Conservation (phyloP, 1,140 invertebrate genomes). For the Epicauta chinensis region DNA sequence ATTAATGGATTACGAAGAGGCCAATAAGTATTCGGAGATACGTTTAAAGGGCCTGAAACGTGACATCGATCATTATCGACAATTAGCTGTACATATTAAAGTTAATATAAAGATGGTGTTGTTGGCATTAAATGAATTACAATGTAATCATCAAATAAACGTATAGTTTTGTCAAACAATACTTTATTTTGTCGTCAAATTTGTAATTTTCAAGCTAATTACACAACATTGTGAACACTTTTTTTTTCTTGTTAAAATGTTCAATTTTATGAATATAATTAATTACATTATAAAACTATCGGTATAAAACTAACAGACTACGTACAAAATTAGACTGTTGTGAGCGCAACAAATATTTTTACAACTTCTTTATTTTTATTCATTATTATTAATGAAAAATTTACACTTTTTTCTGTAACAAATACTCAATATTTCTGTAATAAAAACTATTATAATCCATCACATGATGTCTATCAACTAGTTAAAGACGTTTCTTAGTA, state of each 20-base stretch:
- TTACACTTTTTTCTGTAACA: slow-evolving; percentile 19
- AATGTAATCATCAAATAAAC: slow-evolving; percentile 11
- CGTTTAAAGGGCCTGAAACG: slow-evolving; percentile 33
- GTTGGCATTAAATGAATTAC: slow-evolving; percentile 38
- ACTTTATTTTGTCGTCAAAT: slow-evolving; percentile 22
- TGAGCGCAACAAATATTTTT: slow-evolving; percentile 31
- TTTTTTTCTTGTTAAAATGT: slow-evolving; percentile 3
- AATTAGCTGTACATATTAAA: slow-evolving; percentile 38
- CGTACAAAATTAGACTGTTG: slow-evolving; percentile 36
- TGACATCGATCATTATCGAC: slow-evolving; percentile 37
- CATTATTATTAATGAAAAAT: no score
- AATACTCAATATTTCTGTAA: slow-evolving; percentile 12
- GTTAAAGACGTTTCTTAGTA: neutral
- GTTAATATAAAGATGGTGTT: slow-evolving; percentile 39
- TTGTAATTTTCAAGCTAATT: slow-evolving; percentile 25
- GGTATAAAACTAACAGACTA: slow-evolving; percentile 33
- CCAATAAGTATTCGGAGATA: slow-evolving; percentile 39
- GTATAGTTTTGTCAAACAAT: slow-evolving; percentile 21
- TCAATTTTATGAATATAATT: slow-evolving; percentile 10
- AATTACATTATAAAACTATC: slow-evolving; percentile 24
- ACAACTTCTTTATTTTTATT: slow-evolving; percentile 13
- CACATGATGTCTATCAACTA: slow-evolving; percentile 11
- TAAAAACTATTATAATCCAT: slow-evolving; percentile 9
- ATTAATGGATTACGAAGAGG: slow-evolving; percentile 37
- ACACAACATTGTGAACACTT: slow-evolving; percentile 26